Evolutionary conservation across 2,888 invertebrate genomes (phyloP).

Genomic region (Loripinus fragilis): DNA sequence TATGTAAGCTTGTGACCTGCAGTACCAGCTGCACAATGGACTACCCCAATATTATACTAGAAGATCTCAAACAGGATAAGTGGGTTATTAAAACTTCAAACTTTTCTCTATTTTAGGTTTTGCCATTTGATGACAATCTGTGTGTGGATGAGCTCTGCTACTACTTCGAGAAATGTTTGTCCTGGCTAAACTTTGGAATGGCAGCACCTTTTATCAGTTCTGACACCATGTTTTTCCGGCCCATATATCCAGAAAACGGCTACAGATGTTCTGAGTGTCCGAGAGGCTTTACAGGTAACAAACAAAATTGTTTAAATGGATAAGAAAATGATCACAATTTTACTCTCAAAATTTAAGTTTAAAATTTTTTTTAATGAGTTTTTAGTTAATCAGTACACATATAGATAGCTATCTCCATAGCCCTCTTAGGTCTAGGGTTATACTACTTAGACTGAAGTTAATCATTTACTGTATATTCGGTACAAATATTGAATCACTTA

Average conservation of each 20-base stretch:
- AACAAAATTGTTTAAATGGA: slow-evolving; percentile 30
- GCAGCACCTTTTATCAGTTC: slow-evolving; percentile 95
- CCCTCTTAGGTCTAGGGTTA: too few relatives aligned
- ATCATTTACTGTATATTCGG: too few relatives aligned
- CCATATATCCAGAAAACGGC: slow-evolving; percentile 97
- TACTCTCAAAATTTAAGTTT: background rate
- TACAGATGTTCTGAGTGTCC: slow-evolving; percentile 95
- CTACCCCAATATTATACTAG: too few relatives aligned
- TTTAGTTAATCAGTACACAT: background rate
- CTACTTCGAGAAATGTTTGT: slow-evolving; percentile 96
- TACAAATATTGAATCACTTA: too few relatives aligned
- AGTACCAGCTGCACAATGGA: too few relatives aligned
- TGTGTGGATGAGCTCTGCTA: slow-evolving; percentile 97
- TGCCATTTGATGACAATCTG: slow-evolving; percentile 98
- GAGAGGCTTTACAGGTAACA: slow-evolving; percentile 92
- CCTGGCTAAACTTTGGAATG: slow-evolving; percentile 94
- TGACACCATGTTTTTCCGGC: slow-evolving; percentile 94
- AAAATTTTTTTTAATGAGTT: slow-evolving; percentile 1
- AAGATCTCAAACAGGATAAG: too few relatives aligned
- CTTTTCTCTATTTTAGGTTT: slow-evolving; percentile 85
- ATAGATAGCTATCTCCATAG: too few relatives aligned
- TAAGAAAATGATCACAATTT: background rate
- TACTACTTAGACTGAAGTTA: too few relatives aligned
- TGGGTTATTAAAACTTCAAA: too few relatives aligned
- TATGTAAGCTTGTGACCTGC: too few relatives aligned